Base-by-base conservation (phyloP, 2,113 vertebrate species). In the Tragelaphus strepsiceros region DNA sequence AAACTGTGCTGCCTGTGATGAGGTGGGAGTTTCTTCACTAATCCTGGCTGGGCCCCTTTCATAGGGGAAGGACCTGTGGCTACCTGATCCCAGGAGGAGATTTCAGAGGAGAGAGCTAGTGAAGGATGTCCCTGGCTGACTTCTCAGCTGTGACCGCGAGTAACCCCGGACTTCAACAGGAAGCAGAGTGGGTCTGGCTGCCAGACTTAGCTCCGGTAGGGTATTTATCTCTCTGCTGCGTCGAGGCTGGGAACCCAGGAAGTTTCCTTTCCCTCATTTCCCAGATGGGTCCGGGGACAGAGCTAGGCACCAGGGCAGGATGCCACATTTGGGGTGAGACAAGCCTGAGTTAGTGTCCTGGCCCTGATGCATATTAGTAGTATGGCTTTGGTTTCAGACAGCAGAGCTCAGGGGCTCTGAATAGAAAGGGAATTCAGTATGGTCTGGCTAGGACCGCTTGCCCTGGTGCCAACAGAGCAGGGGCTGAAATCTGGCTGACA, bases 101-200 rank as follows among this genome's bases (percentile, higher is more conserved):
- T 91, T 88, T 95, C 85, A 61, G 54, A 92, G 83, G 53, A 97
- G 71, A 35, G n/a, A 92, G 46, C 91, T 67, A 62, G 58, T 24
- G 67, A 56, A 89, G 21, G 46, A 46, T 64, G 39, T 95, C 92
- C 89, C 35, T 90, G 53, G n/a, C 80, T 90, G 58, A n/a, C 77
- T 86, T 49, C 86, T 97, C 49, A 30, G 77, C 53, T 81, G 43
- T 93, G 94, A 94, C 96, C 91, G 0, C 11, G 28, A 98, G 74
- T 98, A 94, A 97, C 93, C 96, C 74, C 49, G 12, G 67, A 56
- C 74, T 51, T 84, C 56, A 86, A 91, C 92, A 89, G 94, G 91
- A 97, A 98, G 78, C 54, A 35, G 84, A 58, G 91, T 96, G 85
- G 90, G 80, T 56, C 96, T 61, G 28, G 26, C 84, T 64, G 35